Evolutionary conservation across 2,888 invertebrate genomes (phyloP).

Genomic region (Eristalinus aeneus): DNA sequence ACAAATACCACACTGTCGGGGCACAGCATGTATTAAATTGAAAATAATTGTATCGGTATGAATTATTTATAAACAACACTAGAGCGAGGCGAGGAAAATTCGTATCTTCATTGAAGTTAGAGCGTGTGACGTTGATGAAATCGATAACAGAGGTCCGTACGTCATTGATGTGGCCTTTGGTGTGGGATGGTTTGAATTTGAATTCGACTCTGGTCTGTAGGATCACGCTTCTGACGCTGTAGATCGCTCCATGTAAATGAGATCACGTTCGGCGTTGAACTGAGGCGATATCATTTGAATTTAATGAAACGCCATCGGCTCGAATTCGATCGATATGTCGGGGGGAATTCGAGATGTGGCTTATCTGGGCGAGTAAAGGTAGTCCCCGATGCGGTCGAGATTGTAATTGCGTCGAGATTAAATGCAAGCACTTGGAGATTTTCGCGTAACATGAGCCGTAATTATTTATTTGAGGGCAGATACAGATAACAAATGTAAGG

Average conservation of each 20-base stretch:
- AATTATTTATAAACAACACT: constrained; percentile 67
- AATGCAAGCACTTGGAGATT: not conserved
- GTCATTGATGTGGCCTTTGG: constrained; percentile 22
- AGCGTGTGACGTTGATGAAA: constrained; percentile 46
- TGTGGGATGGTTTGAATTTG: constrained; percentile 4
- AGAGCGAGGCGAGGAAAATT: constrained; percentile 23
- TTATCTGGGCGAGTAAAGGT: not conserved
- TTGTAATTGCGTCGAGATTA: not conserved
- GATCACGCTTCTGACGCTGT: constrained; percentile 6
- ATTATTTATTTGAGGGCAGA: not conserved
- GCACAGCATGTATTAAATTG: constrained; percentile 60
- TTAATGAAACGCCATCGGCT: constrained; percentile 10
- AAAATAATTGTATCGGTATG: constrained; percentile 65
- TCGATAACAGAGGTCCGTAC: not conserved
- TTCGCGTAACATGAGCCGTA: not conserved
- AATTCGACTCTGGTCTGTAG: not conserved
- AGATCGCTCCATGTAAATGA: constrained; percentile 36
- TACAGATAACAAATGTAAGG: not conserved
- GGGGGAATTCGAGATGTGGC: not conserved
- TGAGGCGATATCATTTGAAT: constrained; percentile 25
- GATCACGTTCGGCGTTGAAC: constrained; percentile 30
- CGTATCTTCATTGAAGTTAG: constrained; percentile 35
- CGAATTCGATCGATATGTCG: constrained; percentile 34
- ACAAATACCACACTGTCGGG: constrained; percentile 26
- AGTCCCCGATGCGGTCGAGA: not conserved